These are phyloP conservation scores for Scrobipalpa atriplicella DNA, from an alignment of 2,888 invertebrate species.

Conservation along the genomic window DNA sequence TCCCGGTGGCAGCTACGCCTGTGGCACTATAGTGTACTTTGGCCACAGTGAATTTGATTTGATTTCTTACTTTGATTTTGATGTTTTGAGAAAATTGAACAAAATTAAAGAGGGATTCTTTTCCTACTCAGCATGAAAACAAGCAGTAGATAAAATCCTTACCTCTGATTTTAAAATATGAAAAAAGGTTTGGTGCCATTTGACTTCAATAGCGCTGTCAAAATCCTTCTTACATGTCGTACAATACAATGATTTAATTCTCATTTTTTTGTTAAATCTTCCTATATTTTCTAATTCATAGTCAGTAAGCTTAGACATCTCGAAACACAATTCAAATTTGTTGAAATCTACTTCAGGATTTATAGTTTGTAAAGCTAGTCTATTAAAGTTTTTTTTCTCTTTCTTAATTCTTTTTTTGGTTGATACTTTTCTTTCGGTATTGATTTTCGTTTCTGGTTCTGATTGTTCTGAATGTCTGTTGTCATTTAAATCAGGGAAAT, in stretches of 20 bases:
- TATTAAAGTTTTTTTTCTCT: neutral
- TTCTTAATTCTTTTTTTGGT: neutral
- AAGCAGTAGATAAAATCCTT: slow-evolving; percentile 18
- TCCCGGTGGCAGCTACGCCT: too few species aligned
- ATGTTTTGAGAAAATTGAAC: too few species aligned
- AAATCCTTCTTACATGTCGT: neutral
- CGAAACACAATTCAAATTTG: neutral
- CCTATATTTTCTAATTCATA: neutral
- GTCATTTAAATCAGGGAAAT: neutral
- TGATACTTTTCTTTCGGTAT: neutral
- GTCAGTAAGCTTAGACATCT: neutral
- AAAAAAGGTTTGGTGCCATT: slow-evolving; percentile 45
- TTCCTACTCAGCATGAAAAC: neutral
- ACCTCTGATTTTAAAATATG: slow-evolving; percentile 47
- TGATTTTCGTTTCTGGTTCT: neutral
- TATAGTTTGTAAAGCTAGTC: neutral
- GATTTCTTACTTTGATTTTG: too few species aligned
- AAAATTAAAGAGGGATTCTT: too few species aligned
- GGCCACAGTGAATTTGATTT: too few species aligned
- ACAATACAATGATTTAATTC: neutral
- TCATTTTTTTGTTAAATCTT: neutral
- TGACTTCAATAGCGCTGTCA: slow-evolving; percentile 15
- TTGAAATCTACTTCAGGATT: slow-evolving; percentile 6
- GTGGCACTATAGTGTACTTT: too few species aligned
- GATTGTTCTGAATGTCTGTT: neutral